phyloP scores from a whole-genome alignment of 1,140 invertebrate genomes.

The Episyrphus balteatus region DNA sequence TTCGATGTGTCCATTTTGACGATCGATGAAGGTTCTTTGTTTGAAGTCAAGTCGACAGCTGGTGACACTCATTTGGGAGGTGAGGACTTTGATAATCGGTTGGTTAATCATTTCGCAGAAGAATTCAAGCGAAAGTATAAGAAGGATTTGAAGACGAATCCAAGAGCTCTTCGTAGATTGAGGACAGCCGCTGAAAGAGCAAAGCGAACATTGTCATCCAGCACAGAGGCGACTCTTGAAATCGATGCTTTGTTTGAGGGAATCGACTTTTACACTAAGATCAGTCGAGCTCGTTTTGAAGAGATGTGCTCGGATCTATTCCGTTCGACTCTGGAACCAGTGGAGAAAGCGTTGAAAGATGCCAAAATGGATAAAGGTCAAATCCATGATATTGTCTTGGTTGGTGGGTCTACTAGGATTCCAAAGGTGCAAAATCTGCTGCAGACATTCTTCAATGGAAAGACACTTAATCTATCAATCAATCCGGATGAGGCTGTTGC shows the following conservation, averaged over 20 bases:
- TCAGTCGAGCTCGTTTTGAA: slow-evolving; percentile 69
- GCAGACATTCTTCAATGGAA: slow-evolving; percentile 48
- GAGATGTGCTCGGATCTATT: slow-evolving; percentile 72
- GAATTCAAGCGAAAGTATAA: slow-evolving; percentile 74
- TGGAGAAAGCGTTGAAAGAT: slow-evolving; percentile 58
- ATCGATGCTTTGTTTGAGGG: slow-evolving; percentile 58
- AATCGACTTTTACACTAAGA: slow-evolving; percentile 69
- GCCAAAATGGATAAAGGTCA: slow-evolving; percentile 56
- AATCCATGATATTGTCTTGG: slow-evolving; percentile 48
- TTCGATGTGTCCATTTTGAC: slow-evolving; percentile 74
- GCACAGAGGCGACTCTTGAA: slow-evolving; percentile 53
- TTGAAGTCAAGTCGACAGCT: slow-evolving; percentile 65
- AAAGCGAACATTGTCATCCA: slow-evolving; percentile 49
- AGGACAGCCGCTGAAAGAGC: slow-evolving; percentile 57
- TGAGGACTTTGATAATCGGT: slow-evolving; percentile 60
- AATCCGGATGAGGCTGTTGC: slow-evolving; percentile 69
- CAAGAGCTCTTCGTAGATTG: slow-evolving; percentile 59
- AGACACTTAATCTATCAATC: slow-evolving; percentile 50
- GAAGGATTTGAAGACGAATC: slow-evolving; percentile 59
- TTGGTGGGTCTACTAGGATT: slow-evolving; percentile 47
- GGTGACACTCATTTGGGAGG: slow-evolving; percentile 59
- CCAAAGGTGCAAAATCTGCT: slow-evolving; percentile 49
- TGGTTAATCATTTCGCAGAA: slow-evolving; percentile 60
- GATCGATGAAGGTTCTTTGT: slow-evolving; percentile 67
- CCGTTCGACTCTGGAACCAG: slow-evolving; percentile 49